Evolutionary conservation across 2,888 invertebrate species (phyloP), one percentile per base, ranked within the genome.

Genomic region (Eilema sororculum): DNA sequence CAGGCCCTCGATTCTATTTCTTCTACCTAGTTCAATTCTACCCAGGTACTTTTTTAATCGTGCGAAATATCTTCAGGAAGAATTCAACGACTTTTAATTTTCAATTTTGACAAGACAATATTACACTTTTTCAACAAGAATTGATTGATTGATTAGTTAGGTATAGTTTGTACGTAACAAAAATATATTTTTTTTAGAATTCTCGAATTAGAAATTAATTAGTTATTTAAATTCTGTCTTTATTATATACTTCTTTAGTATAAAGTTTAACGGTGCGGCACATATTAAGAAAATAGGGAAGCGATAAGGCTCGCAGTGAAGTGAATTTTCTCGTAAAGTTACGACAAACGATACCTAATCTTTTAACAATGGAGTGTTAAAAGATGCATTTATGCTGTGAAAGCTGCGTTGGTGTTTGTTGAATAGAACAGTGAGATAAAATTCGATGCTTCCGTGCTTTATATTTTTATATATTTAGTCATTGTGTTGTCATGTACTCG

Each of bases 341-440:
- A 63, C 24, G 67, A 58, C 46, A 64, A 52, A 60, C 67, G 65
- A 69, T 71, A 62, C 81, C 28, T 58, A 64, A 65, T 22, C 33
- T 60, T 61, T 68, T 65, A 72, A 75, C 78, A 80, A 78, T 78
- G 78, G 65, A 33, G 69, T 80, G 74, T 68, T 77, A 74, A 69
- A 71, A 74, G 25, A 68, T 60, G 68, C 71, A 75, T 80, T 76
- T 78, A 78, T 68, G 71, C 70, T 69, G 67, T 62, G 80, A 77
- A 80, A 78, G 69, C 69, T 25, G 30, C 60, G 25, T 30, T 12
- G n/a, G 25, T 64, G 65, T 66, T 64, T 41, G 46, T 70, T 72
- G 77, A 69, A 79, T 70, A 79, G 72, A 79, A 79, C 73, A 66
- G 71, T 67, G 61, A 64, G 71, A 79, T 76, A 67, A 72, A 76